These are phyloP conservation scores for Sebastes kiyomatsui DNA, from an alignment of 2,797 vertebrate genomes.

Conservation along the genomic window DNA sequence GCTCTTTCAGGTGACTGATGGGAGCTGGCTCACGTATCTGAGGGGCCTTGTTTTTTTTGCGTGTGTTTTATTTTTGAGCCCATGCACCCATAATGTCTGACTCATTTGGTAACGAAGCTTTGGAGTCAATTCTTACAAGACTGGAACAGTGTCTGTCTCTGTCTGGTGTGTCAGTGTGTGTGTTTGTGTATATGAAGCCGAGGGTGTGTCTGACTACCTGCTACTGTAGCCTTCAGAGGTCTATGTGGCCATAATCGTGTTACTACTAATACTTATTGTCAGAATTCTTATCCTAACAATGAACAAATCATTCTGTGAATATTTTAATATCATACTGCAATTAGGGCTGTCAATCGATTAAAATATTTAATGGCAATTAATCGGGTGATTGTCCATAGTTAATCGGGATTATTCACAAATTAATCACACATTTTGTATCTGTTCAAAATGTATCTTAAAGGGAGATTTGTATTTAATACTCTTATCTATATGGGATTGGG, in stretches of 20 bases:
- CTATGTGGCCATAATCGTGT: neutral
- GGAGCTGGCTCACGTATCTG: constrained; percentile 19
- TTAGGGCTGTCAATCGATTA: too few species aligned
- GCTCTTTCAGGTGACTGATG: constrained; percentile 14
- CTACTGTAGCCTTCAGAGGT: neutral
- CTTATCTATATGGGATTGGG: too few species aligned
- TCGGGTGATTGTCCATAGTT: too few species aligned
- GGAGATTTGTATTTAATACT: too few species aligned
- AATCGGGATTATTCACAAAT: too few species aligned
- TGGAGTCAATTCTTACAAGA: constrained; percentile 37
- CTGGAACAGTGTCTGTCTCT: constrained; percentile 21
- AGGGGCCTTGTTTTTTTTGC: neutral
- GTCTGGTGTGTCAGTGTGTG: constrained; percentile 9
- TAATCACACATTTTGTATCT: too few species aligned
- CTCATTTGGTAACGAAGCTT: constrained; percentile 42
- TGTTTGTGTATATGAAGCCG: neutral
- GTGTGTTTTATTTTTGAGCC: constrained; percentile 31
- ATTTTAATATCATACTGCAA: neutral
- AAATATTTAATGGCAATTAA: too few species aligned
- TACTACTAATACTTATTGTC: neutral
- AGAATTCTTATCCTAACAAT: neutral
- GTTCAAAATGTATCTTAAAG: too few species aligned
- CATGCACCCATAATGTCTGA: constrained; percentile 26
- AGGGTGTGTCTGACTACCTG: neutral
- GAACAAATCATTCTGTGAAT: neutral